Evolutionary conservation across 2,113 vertebrate species (phyloP).

Genomic region (Anser cygnoides): DNA sequence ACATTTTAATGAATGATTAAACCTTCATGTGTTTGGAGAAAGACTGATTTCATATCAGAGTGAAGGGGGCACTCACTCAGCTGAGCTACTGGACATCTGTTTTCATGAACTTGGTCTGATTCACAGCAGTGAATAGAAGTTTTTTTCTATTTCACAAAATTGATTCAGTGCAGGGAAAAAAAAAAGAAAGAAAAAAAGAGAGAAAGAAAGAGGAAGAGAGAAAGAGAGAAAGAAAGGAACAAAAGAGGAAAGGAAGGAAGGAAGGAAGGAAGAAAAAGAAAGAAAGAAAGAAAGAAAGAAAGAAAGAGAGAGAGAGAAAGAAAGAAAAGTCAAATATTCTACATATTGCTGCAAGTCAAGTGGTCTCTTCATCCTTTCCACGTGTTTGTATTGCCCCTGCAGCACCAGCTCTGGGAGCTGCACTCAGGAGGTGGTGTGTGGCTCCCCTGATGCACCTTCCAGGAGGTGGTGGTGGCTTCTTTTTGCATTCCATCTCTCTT

Average conservation of each 20-base stretch:
- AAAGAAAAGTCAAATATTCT: background rate
- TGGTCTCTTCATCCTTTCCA: background rate
- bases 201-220: background rate
- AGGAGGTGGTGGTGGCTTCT: background rate
- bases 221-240: background rate
- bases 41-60: background rate
- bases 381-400: background rate
- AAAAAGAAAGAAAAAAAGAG: too few relatives aligned
- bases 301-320: background rate
- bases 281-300: too few relatives aligned
- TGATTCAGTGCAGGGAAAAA: rapidly evolving
- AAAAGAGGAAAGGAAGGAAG: too few relatives aligned
- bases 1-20: background rate
- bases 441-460: rapidly evolving
- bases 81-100: background rate
- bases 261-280: too few relatives aligned
- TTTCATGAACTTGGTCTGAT: background rate
- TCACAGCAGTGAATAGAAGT: background rate
- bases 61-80: background rate
- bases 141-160: background rate
- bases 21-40: background rate
- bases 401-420: background rate
- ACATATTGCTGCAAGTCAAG: background rate
- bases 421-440: rapidly evolving
- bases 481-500: background rate